Conservation (phyloP, 2,113 vertebrate genomes). For the Montifringilla adamsi region DNA sequence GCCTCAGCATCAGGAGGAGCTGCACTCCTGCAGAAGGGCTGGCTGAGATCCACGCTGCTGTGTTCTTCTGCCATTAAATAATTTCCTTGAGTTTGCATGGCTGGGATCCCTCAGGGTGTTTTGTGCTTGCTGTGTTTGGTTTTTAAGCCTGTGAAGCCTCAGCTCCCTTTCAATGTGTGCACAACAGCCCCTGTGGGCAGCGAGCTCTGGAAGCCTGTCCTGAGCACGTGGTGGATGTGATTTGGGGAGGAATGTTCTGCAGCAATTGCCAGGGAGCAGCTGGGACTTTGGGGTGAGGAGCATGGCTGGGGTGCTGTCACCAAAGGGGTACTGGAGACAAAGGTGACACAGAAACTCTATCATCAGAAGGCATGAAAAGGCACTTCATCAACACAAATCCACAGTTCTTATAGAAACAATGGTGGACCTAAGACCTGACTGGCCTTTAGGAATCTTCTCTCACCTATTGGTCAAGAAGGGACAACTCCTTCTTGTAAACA, state of each 20-base stretch:
- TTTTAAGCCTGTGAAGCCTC: neutral
- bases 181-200: neutral
- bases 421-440: too few species aligned
- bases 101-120: neutral
- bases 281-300: neutral
- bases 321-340: too few species aligned
- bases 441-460: too few species aligned
- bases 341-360: too few species aligned
- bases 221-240: neutral
- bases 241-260: slow-evolving; percentile 16
- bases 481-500: too few species aligned
- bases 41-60: neutral
- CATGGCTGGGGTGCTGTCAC: neutral
- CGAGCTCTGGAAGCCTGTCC: neutral
- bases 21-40: neutral
- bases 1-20: neutral
- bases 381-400: too few species aligned
- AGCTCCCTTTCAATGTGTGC: neutral
- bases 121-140: neutral
- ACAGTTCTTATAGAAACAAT: too few species aligned
- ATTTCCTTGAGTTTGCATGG: neutral
- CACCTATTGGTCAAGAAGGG: too few species aligned
- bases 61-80: neutral
- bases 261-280: neutral
- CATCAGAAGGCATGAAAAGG: too few species aligned